Evolutionary conservation across 2,797 vertebrate genomes (phyloP).

Genomic region (Mastacembelus armatus): DNA sequence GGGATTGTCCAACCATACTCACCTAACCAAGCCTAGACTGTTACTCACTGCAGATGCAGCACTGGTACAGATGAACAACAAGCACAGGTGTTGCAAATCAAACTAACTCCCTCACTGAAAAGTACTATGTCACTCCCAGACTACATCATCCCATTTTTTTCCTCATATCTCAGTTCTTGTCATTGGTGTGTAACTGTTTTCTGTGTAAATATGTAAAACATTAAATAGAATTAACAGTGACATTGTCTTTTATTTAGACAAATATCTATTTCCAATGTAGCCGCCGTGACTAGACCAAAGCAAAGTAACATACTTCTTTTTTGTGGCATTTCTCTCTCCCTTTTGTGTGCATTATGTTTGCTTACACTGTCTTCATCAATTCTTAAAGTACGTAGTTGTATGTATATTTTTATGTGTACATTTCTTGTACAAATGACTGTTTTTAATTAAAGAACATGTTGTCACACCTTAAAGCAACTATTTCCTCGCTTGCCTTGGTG

Average conservation of each 20-base stretch:
- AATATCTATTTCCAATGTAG: slow-evolving; percentile 82
- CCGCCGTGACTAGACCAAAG: slow-evolving; percentile 94
- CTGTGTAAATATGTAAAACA: slow-evolving; percentile 84
- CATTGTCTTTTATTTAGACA: slow-evolving; percentile 80
- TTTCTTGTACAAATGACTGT: slow-evolving; percentile 91
- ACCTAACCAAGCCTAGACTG: slow-evolving; percentile 57
- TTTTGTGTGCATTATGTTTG: slow-evolving; percentile 67
- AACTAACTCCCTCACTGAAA: slow-evolving; percentile 43
- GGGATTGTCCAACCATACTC: slow-evolving; percentile 31
- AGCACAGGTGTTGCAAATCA: slow-evolving; percentile 38
- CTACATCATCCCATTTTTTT: slow-evolving; percentile 19
- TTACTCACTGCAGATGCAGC: slow-evolving; percentile 50
- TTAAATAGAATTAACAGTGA: slow-evolving; percentile 78
- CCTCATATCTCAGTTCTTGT: slow-evolving; percentile 40
- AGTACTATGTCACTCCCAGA: slow-evolving; percentile 39
- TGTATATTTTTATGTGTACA: slow-evolving; percentile 92
- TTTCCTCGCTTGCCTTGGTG: slow-evolving; percentile 9
- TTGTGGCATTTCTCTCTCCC: slow-evolving; percentile 56
- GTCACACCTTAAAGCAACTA: slow-evolving; percentile 63
- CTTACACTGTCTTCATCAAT: slow-evolving; percentile 70
- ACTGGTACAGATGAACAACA: slow-evolving; percentile 46
- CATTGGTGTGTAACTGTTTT: slow-evolving; percentile 54
- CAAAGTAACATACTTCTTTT: slow-evolving; percentile 82
- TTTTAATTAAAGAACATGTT: slow-evolving; percentile 86
- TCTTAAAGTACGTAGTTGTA: slow-evolving; percentile 80